Evolutionary conservation across 2,113 vertebrate genomes (phyloP).

Genomic region (Rhineura floridana): DNA sequence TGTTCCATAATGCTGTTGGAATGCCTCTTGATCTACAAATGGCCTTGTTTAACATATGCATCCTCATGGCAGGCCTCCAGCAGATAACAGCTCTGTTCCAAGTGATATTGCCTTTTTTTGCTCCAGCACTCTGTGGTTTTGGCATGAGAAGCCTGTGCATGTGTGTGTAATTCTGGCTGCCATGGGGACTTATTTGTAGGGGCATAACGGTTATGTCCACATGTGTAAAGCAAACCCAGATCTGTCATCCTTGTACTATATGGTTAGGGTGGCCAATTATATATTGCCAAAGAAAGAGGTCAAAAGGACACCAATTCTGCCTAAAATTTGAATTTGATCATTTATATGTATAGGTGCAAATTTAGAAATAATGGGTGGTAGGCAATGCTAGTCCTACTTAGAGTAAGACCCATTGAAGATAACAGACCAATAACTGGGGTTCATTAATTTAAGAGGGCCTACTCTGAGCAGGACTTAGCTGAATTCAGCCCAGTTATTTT

Average conservation of each 20-base stretch:
- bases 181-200: not conserved
- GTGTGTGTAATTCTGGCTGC: not conserved
- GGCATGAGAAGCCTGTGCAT: not conserved
- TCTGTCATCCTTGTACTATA: not conserved
- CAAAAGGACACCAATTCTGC: too few species aligned
- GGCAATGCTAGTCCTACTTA: too few species aligned
- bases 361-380: too few species aligned
- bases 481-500: too few species aligned
- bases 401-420: too few species aligned
- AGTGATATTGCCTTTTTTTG: not conserved
- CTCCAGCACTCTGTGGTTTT: not conserved
- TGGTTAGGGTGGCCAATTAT: not conserved
- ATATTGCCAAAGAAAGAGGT: too few species aligned
- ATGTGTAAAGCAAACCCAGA: not conserved
- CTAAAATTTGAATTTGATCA: too few species aligned
- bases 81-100: not conserved
- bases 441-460: too few species aligned
- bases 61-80: not conserved
- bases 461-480: too few species aligned
- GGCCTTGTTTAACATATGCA: not conserved
- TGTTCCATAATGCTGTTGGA: not conserved
- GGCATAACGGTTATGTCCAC: not conserved
- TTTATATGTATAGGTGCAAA: too few species aligned
- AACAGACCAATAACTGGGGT: too few species aligned
- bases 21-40: constrained; percentile 12